Conservation (phyloP, 2,797 vertebrate species). For the Melanotaenia trifasciata region DNA sequence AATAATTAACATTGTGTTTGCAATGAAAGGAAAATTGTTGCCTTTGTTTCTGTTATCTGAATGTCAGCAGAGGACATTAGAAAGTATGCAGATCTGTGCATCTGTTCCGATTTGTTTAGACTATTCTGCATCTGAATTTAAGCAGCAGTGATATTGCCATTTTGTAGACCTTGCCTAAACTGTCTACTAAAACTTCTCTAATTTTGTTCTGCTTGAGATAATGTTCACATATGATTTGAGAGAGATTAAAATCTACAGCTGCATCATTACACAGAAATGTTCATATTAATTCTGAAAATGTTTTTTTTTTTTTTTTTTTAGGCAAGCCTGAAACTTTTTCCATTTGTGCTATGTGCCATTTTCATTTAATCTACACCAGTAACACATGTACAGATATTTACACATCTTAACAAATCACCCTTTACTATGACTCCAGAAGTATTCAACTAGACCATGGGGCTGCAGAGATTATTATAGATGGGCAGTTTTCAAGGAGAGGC, state of each 20-base stretch:
- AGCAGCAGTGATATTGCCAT: not conserved
- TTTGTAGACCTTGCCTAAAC: not conserved
- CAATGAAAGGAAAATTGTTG: not conserved
- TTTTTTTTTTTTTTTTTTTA: not conserved
- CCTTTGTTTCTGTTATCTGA: slow-evolving; percentile 1
- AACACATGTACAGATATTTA: not conserved
- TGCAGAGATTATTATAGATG: not conserved
- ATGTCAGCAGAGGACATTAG: not conserved
- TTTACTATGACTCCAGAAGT: not conserved
- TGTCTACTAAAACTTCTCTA: not conserved
- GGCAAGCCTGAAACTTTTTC: not conserved
- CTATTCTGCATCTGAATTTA: not conserved
- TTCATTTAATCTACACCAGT: not conserved
- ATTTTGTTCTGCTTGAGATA: not conserved
- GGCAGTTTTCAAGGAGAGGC: not conserved
- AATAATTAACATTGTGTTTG: not conserved
- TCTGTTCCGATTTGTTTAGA: not conserved
- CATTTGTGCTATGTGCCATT: not conserved
- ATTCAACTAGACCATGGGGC: not conserved
- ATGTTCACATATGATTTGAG: not conserved
- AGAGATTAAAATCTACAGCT: not conserved
- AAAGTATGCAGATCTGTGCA: not conserved
- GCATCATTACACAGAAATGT: not conserved
- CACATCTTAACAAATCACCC: too few relatives aligned
- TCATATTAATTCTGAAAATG: not conserved